Evolutionary conservation across 2,888 invertebrate genomes (phyloP).

Genomic region (Drosophila mimetica): DNA sequence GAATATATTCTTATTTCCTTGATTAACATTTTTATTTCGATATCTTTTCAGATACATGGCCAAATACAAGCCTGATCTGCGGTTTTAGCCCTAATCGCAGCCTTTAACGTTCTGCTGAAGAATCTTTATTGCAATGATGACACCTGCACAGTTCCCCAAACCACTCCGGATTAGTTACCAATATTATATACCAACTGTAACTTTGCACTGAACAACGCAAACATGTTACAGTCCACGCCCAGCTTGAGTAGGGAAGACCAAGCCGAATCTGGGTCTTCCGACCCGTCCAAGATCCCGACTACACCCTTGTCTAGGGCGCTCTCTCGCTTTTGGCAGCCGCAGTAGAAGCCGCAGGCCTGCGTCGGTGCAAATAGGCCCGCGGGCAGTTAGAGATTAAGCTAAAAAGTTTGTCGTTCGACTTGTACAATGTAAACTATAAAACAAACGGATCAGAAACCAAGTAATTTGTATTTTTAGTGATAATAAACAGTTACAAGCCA

Average conservation of each 20-base stretch:
- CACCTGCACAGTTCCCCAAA: neutral
- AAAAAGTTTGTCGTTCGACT: conserved; percentile 54
- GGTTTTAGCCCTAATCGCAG: conserved; percentile 69
- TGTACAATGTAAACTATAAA: conserved; percentile 63
- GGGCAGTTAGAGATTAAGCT: conserved; percentile 35
- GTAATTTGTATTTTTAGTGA: conserved; percentile 62
- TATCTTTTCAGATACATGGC: conserved; percentile 81
- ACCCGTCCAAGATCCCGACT: neutral
- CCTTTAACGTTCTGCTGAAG: conserved; percentile 1
- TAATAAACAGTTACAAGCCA: conserved; percentile 62
- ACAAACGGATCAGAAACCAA: conserved; percentile 44
- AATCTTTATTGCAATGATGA: conserved; percentile 21
- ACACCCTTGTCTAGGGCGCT: neutral
- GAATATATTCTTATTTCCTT: neutral
- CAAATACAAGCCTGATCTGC: conserved; percentile 83
- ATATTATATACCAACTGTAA: conserved; percentile 27
- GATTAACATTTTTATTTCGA: neutral
- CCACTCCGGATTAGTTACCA: neutral
- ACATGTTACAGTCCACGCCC: neutral
- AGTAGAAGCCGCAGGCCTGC: neutral
- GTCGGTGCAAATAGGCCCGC: conserved; percentile 6
- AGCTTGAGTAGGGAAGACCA: neutral
- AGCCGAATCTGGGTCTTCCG: neutral
- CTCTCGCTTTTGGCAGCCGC: conserved; percentile 2
- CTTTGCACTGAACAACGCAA: conserved; percentile 5